phyloP scores from a whole-genome alignment of 2,888 invertebrate genomes.

The Monopis laevigella region DNA sequence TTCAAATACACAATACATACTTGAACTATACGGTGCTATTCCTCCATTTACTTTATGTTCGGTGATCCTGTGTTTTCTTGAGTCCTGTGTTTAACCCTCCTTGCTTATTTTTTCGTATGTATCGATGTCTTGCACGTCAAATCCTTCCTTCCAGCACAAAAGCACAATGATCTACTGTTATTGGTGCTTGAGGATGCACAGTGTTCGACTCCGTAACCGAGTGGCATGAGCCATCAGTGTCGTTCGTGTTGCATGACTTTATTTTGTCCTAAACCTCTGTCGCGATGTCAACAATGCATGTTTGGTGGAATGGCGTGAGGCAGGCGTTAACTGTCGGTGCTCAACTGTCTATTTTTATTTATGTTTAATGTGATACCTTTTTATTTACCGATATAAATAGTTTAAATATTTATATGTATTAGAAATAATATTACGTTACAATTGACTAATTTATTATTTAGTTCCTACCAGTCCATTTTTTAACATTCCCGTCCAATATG shows the following conservation, averaged over 20 bases:
- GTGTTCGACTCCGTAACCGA: constrained; percentile 45
- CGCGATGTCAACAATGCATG: constrained; percentile 55
- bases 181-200: constrained; percentile 62
- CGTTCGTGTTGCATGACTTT: constrained; percentile 63
- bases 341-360: neutral
- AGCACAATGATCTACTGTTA: constrained; percentile 45
- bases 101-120: constrained; percentile 21
- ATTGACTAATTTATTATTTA: too few species aligned
- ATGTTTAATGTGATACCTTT: too few species aligned
- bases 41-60: constrained; percentile 32
- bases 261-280: constrained; percentile 43
- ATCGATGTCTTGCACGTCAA: constrained; percentile 60
- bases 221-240: constrained; percentile 59
- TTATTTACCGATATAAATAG: too few species aligned
- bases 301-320: constrained; percentile 52
- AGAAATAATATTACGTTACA: too few species aligned
- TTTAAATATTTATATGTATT: too few species aligned
- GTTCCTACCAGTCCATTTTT: neutral
- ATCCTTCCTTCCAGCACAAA: constrained; percentile 57
- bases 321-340: constrained; percentile 3
- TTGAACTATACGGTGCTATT: constrained; percentile 29
- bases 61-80: constrained; percentile 39
- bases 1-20: too few species aligned
- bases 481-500: constrained; percentile 3
- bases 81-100: constrained; percentile 33